These are phyloP conservation scores for Brenthis hecate DNA, from an alignment of 2,888 invertebrate genomes.

Conservation along the genomic window DNA sequence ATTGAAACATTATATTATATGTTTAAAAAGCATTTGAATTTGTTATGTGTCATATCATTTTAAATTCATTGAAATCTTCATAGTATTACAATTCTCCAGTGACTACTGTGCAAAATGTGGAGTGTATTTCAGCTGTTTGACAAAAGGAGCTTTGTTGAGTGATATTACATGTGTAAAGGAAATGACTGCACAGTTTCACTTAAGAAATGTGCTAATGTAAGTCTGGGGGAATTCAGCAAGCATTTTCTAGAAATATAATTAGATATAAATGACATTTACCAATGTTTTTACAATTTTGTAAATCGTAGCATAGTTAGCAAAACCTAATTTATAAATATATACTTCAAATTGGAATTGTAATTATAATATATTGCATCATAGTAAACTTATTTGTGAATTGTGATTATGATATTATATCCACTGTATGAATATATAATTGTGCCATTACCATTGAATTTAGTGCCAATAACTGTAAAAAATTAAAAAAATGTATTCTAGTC, in stretches of 20 bases:
- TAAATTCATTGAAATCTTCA: slow-evolving; percentile 28
- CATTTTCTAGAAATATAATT: slow-evolving; percentile 74
- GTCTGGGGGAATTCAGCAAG: slow-evolving; percentile 72
- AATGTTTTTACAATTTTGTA: slow-evolving; percentile 75
- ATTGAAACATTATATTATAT: slow-evolving; percentile 32
- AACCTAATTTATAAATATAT: slow-evolving; percentile 63
- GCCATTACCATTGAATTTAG: slow-evolving; percentile 79
- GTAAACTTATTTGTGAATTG: slow-evolving; percentile 47
- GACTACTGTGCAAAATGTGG: slow-evolving; percentile 72
- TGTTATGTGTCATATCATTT: slow-evolving; percentile 29
- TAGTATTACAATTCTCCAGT: slow-evolving; percentile 53
- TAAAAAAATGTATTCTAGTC: slow-evolving; percentile 82
- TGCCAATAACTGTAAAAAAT: slow-evolving; percentile 82
- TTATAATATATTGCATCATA: slow-evolving; percentile 57
- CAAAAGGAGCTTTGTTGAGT: slow-evolving; percentile 69
- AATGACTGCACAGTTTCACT: slow-evolving; percentile 74
- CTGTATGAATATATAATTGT: slow-evolving; percentile 71
- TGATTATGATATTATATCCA: slow-evolving; percentile 54
- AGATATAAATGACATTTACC: slow-evolving; percentile 66
- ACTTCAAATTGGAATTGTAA: slow-evolving; percentile 56
- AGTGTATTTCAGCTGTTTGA: slow-evolving; percentile 55
- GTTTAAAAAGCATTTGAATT: slow-evolving; percentile 36
- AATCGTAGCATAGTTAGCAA: slow-evolving; percentile 74
- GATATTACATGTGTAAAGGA: slow-evolving; percentile 62
- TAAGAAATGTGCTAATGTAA: slow-evolving; percentile 65